Evolutionary conservation across 2,113 vertebrate species (phyloP).

Genomic region (Phodopus roborovskii): DNA sequence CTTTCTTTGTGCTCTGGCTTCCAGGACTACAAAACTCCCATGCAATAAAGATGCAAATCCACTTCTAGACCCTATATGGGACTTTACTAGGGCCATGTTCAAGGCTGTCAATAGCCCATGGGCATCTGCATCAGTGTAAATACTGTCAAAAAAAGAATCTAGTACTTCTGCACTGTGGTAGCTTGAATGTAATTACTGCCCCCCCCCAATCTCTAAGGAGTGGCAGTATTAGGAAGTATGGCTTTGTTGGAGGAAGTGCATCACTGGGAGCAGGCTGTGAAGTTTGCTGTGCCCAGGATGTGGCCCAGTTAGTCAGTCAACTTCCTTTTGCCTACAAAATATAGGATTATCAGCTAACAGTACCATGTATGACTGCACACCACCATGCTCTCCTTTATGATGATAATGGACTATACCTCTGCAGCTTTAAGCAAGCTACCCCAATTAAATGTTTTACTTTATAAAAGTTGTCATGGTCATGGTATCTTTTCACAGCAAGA

Average conservation of each 20-base stretch:
- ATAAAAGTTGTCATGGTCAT: background rate
- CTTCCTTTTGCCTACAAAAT: background rate
- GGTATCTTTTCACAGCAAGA: background rate
- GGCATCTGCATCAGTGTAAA: background rate
- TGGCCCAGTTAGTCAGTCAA: background rate
- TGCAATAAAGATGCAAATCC: fast-evolving
- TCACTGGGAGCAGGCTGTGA: background rate
- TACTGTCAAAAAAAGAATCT: fast-evolving
- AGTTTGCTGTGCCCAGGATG: background rate
- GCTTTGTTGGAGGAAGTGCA: background rate
- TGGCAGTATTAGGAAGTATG: background rate
- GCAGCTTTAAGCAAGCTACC: background rate
- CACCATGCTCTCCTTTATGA: background rate
- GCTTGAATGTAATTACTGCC: background rate
- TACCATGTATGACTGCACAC: background rate
- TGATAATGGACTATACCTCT: background rate
- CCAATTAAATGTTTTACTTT: background rate
- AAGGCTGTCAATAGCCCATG: fast-evolving
- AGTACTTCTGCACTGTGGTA: fast-evolving
- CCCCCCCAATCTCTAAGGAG: background rate
- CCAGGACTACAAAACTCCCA: background rate
- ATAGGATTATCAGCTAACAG: background rate
- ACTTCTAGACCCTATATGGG: fast-evolving
- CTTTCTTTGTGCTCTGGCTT: too few species aligned
- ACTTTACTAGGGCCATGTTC: background rate